Evolutionary conservation across 2,113 vertebrate species (phyloP).

Genomic region (Gopherus evgoodei): DNA sequence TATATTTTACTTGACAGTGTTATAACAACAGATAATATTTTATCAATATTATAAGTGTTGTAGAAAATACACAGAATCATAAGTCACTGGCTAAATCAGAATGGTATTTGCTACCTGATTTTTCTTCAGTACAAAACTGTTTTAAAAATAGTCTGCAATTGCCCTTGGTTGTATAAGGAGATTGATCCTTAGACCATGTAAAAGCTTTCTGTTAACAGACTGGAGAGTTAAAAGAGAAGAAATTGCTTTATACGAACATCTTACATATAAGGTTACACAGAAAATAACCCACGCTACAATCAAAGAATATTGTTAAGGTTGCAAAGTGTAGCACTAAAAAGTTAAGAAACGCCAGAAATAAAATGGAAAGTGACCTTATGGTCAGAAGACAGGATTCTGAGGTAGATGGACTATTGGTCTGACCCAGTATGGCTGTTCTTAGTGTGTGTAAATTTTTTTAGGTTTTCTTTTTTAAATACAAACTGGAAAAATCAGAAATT

Average conservation of each 20-base stretch:
- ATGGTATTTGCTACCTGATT: neutral
- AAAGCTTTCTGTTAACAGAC: neutral
- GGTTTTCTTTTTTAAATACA: neutral
- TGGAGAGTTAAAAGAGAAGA: neutral
- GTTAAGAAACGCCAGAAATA: neutral
- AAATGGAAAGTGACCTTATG: neutral
- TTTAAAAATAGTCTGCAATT: neutral
- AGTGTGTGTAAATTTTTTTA: neutral
- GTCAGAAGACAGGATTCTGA: neutral
- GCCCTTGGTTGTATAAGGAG: neutral
- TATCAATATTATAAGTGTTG: neutral
- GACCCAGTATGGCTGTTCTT: neutral
- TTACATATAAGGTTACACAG: neutral
- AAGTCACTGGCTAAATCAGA: neutral
- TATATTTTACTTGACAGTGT: neutral
- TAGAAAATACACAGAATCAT: neutral
- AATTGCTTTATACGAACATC: neutral
- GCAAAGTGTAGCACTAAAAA: neutral
- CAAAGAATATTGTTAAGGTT: neutral
- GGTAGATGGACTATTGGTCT: neutral
- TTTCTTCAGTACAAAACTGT: neutral
- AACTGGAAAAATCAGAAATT: neutral
- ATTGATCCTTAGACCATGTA: neutral
- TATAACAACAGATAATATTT: neutral
- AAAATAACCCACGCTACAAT: neutral